Evolutionary conservation across 2,797 vertebrate genomes (phyloP).

Genomic region (Zalophus californianus): DNA sequence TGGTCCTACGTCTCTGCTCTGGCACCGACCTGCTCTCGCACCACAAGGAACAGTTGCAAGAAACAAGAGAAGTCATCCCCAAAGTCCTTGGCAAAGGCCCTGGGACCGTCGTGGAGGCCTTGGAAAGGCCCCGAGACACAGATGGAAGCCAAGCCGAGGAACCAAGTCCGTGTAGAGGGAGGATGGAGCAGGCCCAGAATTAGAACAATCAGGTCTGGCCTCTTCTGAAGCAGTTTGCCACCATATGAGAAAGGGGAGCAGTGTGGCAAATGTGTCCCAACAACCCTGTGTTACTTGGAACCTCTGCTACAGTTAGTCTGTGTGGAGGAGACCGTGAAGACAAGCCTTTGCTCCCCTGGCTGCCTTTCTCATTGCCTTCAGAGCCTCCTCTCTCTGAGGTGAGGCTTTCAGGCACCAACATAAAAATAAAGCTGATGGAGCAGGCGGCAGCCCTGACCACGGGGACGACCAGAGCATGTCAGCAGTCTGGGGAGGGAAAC

Average conservation of each 20-base stretch:
- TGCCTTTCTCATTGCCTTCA: background rate
- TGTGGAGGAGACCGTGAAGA: background rate
- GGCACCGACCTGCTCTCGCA: background rate
- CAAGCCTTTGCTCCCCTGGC: background rate
- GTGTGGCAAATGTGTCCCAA: background rate
- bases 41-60: background rate
- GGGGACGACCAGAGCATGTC: background rate
- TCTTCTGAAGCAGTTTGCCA: background rate
- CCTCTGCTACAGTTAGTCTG: background rate
- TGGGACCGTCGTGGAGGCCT: accelerated
- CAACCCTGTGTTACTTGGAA: background rate
- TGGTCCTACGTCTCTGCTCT: background rate
- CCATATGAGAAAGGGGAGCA: accelerated
- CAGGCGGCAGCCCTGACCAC: background rate
- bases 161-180: accelerated
- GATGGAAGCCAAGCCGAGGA: background rate
- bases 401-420: background rate
- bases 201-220: accelerated
- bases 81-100: background rate
- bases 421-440: background rate
- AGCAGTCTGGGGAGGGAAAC: background rate
- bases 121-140: background rate
- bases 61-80: background rate
- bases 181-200: background rate
- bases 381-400: background rate